Base-by-base conservation (phyloP, 2,888 invertebrate genomes). In the Nephrotoma flavescens region DNA sequence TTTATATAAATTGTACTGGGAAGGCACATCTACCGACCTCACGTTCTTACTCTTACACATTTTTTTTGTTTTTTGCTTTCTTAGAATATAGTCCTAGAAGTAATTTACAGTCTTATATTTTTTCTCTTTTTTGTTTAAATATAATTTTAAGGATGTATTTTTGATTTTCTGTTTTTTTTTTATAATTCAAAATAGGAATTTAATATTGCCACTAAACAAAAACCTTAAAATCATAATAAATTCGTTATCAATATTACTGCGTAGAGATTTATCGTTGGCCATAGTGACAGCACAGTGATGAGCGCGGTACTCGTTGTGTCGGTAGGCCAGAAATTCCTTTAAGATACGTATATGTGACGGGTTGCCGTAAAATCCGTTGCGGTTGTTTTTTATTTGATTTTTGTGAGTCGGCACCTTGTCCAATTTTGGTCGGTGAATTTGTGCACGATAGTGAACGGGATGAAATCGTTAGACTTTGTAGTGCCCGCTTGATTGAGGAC, bases 241-340 rank as follows among this genome's bases (percentile, higher is more conserved):
- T 12, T 47, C 44, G 44, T 44, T 44, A 12, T 12, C 47, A 12
- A 47, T 15, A 3, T 31, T 31, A 31, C 31, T 31, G 31, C 31
- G 2, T 31, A 31, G 1, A 11, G 42, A 90, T 85, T 90, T 90
- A 91, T 88, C 91, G 91, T 87, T 90, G 89, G 41, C 90, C 90
- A 88, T 91, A 90, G 84, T 90, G 90, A 31, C 87, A 88, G 87
- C 91, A 90, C 41, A 91, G 90, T 11, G 91, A 89, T 87, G 91
- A 93, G 88, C 94, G 93, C 0, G 96, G 96, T 41, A 96, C 95
- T 89, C 96, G 93, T 90, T 96, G 96, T 0, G 96, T 96, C 6
- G 96, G 96, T 87, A 96, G 92, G 9, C 96, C 96, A 7, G 96
- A 96, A 88, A 96, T 93, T 85, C 96, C 96, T 88, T 95, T 95